phyloP scores from a whole-genome alignment of 2,113 vertebrate genomes.

The Bos indicus region DNA sequence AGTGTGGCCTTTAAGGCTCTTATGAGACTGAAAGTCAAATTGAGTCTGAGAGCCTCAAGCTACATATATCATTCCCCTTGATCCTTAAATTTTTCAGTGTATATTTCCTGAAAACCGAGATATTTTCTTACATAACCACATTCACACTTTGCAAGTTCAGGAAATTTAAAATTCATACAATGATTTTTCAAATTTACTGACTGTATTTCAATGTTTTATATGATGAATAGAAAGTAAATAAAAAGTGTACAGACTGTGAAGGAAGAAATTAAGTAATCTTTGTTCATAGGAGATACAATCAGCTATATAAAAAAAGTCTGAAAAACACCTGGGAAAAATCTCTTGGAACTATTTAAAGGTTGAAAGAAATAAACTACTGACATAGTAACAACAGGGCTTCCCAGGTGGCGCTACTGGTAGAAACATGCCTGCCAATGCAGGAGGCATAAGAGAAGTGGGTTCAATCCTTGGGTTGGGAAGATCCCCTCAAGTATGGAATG shows the following conservation, averaged over 20 bases:
- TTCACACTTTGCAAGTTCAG: background rate
- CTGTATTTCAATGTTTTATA: background rate
- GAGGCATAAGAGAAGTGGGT: background rate
- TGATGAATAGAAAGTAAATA: background rate
- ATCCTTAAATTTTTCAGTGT: background rate
- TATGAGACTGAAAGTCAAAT: background rate
- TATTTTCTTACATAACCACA: background rate
- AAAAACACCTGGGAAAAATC: background rate
- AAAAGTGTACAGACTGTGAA: background rate
- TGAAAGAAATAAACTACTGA: background rate
- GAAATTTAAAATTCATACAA: background rate
- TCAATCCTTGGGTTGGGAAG: background rate
- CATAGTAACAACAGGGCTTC: background rate
- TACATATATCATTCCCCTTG: background rate
- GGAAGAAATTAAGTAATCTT: background rate
- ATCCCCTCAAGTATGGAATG: background rate
- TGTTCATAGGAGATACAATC: background rate
- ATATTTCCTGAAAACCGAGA: background rate
- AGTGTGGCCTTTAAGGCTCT: background rate
- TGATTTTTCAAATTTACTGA: background rate
- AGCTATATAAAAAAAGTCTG: background rate
- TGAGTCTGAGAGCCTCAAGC: background rate
- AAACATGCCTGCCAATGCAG: background rate
- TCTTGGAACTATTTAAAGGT: background rate
- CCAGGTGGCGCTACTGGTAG: background rate